Conservation (phyloP, 2,888 invertebrate genomes). For the Xestobium rufovillosum region DNA sequence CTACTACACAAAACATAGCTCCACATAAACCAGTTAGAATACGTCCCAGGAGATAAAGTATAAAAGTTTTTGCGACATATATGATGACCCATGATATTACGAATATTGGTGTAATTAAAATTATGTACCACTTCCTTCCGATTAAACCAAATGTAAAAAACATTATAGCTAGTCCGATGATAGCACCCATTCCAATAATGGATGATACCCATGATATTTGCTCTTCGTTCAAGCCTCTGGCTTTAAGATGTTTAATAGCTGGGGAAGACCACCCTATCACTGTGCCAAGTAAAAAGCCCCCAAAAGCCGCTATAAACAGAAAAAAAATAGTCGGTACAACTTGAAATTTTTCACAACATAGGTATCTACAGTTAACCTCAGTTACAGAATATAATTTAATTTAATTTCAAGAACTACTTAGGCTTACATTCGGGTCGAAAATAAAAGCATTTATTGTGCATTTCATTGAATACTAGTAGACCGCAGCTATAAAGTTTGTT, state of each 20-base stretch:
- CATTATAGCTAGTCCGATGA: conserved; percentile 32
- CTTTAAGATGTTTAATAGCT: conserved; percentile 26
- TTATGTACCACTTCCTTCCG: conserved; percentile 30
- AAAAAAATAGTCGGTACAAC: too few species aligned
- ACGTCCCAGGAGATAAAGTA: conserved; percentile 24
- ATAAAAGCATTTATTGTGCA: too few species aligned
- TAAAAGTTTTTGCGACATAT: conserved; percentile 17
- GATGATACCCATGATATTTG: background rate
- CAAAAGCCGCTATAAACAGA: conserved; percentile 72
- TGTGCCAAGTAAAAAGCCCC: conserved; percentile 69
- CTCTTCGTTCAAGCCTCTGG: background rate
- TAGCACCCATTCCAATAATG: conserved; percentile 23
- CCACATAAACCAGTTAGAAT: conserved; percentile 44
- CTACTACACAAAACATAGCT: conserved; percentile 67
- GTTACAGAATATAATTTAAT: too few species aligned
- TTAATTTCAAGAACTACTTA: too few species aligned
- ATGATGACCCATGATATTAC: conserved; percentile 29
- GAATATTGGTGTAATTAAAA: conserved; percentile 25
- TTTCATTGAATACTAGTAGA: too few species aligned
- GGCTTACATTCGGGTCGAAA: too few species aligned
- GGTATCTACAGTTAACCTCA: too few species aligned
- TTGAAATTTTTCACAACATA: too few species aligned
- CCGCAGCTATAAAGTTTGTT: too few species aligned
- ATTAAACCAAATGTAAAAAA: conserved; percentile 26
- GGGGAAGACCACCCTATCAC: conserved; percentile 70